Conservation (phyloP, 2,888 invertebrate species). For the Cheiracanthium punctorium region DNA sequence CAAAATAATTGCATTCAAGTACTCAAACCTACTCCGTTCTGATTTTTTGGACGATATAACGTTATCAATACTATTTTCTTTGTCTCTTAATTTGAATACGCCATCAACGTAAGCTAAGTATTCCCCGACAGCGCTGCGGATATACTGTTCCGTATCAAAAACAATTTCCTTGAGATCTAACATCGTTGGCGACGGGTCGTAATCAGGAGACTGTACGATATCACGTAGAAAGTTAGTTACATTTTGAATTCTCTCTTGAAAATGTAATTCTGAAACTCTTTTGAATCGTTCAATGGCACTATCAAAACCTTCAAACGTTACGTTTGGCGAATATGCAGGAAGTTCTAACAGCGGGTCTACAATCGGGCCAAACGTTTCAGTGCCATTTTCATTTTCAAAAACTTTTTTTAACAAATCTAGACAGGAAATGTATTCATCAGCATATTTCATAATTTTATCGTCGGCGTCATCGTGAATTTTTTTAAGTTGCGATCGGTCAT, state of each 20-base stretch:
- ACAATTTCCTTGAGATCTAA: not conserved
- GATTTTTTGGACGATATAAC: not conserved
- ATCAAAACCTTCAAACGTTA: not conserved
- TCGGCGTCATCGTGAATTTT: not conserved
- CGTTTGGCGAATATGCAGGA: not conserved
- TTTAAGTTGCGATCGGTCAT: not conserved
- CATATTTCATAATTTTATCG: not conserved
- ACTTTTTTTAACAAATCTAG: not conserved
- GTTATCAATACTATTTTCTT: not conserved
- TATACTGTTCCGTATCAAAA: not conserved
- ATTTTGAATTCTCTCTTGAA: not conserved
- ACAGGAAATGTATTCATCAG: not conserved
- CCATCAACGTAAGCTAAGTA: not conserved
- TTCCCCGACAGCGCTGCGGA: not conserved
- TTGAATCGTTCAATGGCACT: not conserved
- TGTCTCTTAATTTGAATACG: not conserved
- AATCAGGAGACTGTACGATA: not conserved
- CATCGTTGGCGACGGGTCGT: constrained; percentile 20
- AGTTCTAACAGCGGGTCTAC: not conserved
- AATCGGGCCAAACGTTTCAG: not conserved
- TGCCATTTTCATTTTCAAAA: not conserved
- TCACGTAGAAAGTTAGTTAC: not conserved
- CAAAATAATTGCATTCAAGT: not conserved
- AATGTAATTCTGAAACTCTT: not conserved
- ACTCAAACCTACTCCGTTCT: not conserved